Base-by-base conservation (phyloP, 2,888 invertebrate species). In the Microplitis manilae region DNA sequence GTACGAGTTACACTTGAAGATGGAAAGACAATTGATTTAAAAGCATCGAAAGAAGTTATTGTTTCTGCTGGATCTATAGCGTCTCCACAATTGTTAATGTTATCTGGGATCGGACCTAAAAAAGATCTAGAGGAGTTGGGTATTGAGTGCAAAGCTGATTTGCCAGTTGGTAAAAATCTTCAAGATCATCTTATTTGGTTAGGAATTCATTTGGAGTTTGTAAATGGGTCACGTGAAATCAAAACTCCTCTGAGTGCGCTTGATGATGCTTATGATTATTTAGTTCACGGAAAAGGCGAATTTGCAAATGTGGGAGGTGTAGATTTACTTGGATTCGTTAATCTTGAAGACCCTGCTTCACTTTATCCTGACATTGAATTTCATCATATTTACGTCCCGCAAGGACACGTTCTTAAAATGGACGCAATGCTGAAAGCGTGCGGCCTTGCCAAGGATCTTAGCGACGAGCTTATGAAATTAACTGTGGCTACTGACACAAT, bases 11-110 rank as follows among this genome's bases (percentile, higher is more conserved):
- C 94, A 82, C 94, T 94, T 79, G 92, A 93, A 74, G 91, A 93
- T 15, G 91, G 91, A 20, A 80, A 83, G 38, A 86, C 82, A 8
- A 83, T 85, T 50, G 90, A 90, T 8, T 93, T 93, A 0, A 90
- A 87, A 68, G 95, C 94, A 0, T 92, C 92, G 1, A 95, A 94
- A 87, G 97, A 97, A 90, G 94, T 98, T 0, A 95, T 98, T 75
- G 85, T 98, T 15, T 94, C 95, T 13, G 96, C 96, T 1, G 98
- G 98, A 0, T 93, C 97, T 1, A 94, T 98, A 80, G 96, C 96
- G 84, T 95, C 96, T 0, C 97, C 98, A 0, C 97, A 98, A 88
- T 88, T 98, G 1, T 91, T 98, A 8, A 96, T 98, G 96, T 89
- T 98, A 5, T 96, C 96, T 6, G 93, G 93, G 2, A 86, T 94